Evolutionary conservation across 2,888 invertebrate genomes (phyloP), one percentile per base, ranked within the genome.

Genomic region (Andrena minutula): DNA sequence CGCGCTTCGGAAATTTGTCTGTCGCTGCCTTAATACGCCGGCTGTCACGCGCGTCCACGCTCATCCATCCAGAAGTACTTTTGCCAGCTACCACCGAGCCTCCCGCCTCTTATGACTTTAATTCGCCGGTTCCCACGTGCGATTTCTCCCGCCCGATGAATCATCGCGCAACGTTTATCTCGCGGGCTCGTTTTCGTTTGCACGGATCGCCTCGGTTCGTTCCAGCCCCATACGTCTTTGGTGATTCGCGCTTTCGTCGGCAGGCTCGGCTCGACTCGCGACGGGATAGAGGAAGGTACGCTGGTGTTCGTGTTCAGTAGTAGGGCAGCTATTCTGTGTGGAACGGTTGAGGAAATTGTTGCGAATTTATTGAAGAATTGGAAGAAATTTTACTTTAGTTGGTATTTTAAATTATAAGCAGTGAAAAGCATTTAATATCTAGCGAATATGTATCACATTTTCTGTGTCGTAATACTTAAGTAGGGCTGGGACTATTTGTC

Each of bases 1-100:
- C 47, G 28, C 74, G 79, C 64, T 72, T 60, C 87, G 66, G 84
- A 87, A 89, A 88, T 89, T 88, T 89, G 89, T 88, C 88, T 78
- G 87, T 89, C 85, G 85, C 82, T 81, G 82, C 79, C 71, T 88
- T 87, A 85, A 88, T 88, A 81, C 79, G 82, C 79, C 75, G 76
- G 60, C 85, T 89, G 86, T 90, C 85, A 87, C 79, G 63, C 79
- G 84, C 83, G 87, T 84, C 84, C 81, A 77, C 80, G 76, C 77
- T 83, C 82, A 79, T 84, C 84, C 83, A 81, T 88, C 79, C 77
- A 65, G 51, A 16, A 65, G 60, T 79, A 81, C 80, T 87, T 81
- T 66, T 81, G 75, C 35, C 78, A 81, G 82, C 66, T 81, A 79
- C 53, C 58, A 41, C 28, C 30, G 8, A 49, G 47, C 28, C 60